Conservation (phyloP, 2,113 vertebrate species). For the Ictidomys tridecemlineatus region DNA sequence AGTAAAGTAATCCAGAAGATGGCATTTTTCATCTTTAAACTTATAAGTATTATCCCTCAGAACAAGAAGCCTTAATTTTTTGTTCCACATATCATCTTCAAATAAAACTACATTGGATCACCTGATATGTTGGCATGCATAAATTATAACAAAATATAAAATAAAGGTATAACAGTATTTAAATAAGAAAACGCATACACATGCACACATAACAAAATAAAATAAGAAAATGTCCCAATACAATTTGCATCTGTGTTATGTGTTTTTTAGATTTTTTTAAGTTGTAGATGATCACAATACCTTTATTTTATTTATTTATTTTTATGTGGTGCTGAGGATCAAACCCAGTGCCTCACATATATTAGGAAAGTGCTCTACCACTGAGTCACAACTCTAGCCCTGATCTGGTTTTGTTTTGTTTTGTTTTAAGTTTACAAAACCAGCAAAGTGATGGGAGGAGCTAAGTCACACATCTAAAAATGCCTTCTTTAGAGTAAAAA, state of each 20-base stretch:
- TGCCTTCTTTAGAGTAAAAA: not conserved
- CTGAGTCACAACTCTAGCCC: no score
- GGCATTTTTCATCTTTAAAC: not conserved
- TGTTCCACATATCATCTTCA: not conserved
- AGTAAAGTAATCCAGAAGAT: not conserved
- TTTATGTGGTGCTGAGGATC: no score
- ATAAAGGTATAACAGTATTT: not conserved
- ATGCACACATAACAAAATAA: not conserved
- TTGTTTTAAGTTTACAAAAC: not conserved
- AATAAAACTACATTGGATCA: not conserved
- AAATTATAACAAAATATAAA: not conserved
- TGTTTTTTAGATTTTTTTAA: not conserved
- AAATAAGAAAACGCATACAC: not conserved
- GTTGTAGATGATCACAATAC: no score
- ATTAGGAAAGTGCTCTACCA: no score
- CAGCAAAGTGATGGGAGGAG: not conserved
- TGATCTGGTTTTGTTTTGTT: no score
- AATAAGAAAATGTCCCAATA: not conserved
- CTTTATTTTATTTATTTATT: no score
- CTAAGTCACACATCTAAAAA: not conserved
- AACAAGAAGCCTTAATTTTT: not conserved
- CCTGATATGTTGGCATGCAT: not conserved
- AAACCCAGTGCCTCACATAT: no score
- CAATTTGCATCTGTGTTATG: not conserved
- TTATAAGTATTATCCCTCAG: not conserved